These are phyloP conservation scores for Albula glossodonta DNA, from an alignment of 2,113 vertebrate species.

Conservation along the genomic window DNA sequence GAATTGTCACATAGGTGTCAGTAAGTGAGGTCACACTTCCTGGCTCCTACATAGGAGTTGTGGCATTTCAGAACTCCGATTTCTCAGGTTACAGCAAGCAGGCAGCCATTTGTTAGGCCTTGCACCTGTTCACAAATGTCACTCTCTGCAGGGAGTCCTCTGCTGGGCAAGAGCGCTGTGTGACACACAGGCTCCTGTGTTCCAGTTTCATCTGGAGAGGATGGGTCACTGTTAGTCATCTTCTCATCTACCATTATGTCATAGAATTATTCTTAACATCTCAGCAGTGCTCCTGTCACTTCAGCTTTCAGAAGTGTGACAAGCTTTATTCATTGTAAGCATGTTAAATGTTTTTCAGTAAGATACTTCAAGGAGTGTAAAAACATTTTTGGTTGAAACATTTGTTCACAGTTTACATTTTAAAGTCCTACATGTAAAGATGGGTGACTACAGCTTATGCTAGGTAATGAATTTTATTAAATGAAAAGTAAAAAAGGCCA, in stretches of 20 bases:
- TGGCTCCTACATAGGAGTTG: constrained; percentile 42
- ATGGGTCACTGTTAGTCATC: not conserved
- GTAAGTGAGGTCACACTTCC: constrained; percentile 58
- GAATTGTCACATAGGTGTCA: constrained; percentile 41
- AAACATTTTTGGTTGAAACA: too few relatives aligned
- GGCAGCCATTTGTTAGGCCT: constrained; percentile 21
- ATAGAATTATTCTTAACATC: constrained; percentile 25
- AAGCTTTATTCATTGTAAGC: not conserved
- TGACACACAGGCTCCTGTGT: not conserved
- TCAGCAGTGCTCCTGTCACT: not conserved
- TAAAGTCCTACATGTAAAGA: too few relatives aligned
- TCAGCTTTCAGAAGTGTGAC: not conserved
- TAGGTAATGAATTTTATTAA: too few relatives aligned
- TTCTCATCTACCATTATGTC: not conserved
- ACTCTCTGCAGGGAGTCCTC: constrained; percentile 46
- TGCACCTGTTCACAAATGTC: constrained; percentile 55
- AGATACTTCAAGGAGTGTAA: too few relatives aligned
- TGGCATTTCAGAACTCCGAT: not conserved
- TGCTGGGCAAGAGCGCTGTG: constrained; percentile 21
- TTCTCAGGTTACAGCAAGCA: constrained; percentile 43
- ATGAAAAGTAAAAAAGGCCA: too few relatives aligned
- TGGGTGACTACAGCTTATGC: too few relatives aligned
- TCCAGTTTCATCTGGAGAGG: not conserved
- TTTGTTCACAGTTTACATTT: too few relatives aligned
- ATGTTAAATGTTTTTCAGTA: not conserved